Conservation (phyloP, 2,797 vertebrate genomes). For the Huso huso region DNA sequence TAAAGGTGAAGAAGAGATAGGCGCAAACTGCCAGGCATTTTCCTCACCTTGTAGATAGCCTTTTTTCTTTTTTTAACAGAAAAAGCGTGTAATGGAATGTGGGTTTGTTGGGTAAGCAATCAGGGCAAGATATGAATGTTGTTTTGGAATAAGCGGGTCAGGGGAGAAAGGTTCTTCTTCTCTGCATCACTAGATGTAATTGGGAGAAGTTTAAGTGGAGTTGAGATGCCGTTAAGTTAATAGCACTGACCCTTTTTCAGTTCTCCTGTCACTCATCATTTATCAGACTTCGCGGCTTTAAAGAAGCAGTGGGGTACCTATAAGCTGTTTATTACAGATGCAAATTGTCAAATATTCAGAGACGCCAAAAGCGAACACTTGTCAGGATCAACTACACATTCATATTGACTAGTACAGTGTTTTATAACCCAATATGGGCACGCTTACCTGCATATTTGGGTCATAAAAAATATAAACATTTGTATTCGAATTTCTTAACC, state of each 20-base stretch:
- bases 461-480: too few relatives aligned
- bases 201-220: slow-evolving; percentile 64
- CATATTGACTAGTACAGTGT: too few relatives aligned
- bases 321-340: too few relatives aligned
- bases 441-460: too few relatives aligned
- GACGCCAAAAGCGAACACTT: too few relatives aligned
- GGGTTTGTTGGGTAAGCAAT: slow-evolving; percentile 14
- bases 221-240: slow-evolving; percentile 61
- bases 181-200: slow-evolving; percentile 56
- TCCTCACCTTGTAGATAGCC: slow-evolving; percentile 40
- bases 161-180: slow-evolving; percentile 38
- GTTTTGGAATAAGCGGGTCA: slow-evolving; percentile 25
- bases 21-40: neutral
- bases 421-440: too few relatives aligned
- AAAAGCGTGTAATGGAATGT: slow-evolving; percentile 7
- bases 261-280: slow-evolving; percentile 50
- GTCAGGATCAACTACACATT: too few relatives aligned
- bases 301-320: too few relatives aligned
- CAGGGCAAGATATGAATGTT: slow-evolving; percentile 25
- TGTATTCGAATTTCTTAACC: too few relatives aligned
- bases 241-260: slow-evolving; percentile 64
- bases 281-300: too few relatives aligned
- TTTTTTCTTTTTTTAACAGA: slow-evolving; percentile 12
- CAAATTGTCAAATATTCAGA: too few relatives aligned
- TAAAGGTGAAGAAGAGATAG: neutral